Evolutionary conservation across 2,113 vertebrate species (phyloP), one percentile per base, ranked within the genome.

Genomic region (Lophochroa leadbeateri): DNA sequence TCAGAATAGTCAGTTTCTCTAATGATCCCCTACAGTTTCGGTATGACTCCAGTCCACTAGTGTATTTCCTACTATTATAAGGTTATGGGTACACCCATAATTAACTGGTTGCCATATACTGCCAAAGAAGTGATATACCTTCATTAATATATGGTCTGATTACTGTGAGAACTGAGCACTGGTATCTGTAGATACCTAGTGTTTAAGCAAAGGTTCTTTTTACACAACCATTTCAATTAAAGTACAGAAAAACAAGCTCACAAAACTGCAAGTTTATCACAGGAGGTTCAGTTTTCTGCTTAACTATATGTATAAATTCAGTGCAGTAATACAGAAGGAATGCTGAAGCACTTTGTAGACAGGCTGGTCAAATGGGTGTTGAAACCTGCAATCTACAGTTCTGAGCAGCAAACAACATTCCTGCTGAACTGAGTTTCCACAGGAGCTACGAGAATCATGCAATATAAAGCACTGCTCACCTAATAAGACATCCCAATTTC

Each of bases 351-450:
- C 77, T 79, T 90, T 89, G 94, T 83, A 96, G 95, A 91, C 82
- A 95, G 91, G 89, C 57, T 88, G 79, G 82, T 95, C 77, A 64
- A 35, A 55, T 63, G 61, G 43, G 90, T 94, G 82, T 91, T 96
- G 97, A 98, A 98, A 97, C 91, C 94, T 88, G 85, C 95, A 90
- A 72, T 76, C 88, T 78, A 90, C 94, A 97, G 94, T 94, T 97
- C 89, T 95, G 88, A 97, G 27, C 65, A 85, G 47, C 60, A 91
- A 90, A 94, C 55, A 97, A 82, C 77, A 68, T 72, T 96, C 86
- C 82, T 87, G 64, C 50, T 92, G 78, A 95, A 92, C 60, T 4
- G 19, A 88, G 65, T 89, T 97, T 96, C 85, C 78, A 88, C 43
- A 39, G 65, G 49, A 87, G 87, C 84, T 79, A 80, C 17, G 13